A percentile compares a stretch with the other conserved stretches of the same genome.
Conservation (phyloP, 2,113 vertebrate species). For the human region DNA sequence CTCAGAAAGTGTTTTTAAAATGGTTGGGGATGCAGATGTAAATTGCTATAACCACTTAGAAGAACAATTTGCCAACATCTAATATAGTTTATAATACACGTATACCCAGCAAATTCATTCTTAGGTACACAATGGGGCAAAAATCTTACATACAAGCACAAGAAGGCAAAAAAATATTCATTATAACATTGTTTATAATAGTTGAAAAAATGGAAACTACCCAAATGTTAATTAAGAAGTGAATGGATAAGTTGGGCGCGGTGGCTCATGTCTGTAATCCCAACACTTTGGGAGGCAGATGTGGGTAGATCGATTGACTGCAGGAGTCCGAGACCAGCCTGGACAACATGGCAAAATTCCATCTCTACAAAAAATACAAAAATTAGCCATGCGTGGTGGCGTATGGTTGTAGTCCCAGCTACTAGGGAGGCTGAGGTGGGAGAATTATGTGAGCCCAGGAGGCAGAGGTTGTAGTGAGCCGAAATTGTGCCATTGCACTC, state of each 20-base stretch:
- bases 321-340: too few species aligned
- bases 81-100: not conserved
- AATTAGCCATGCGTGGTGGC: too few species aligned
- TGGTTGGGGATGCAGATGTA: not conserved
- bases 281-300: too few species aligned
- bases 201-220: not conserved
- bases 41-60: not conserved
- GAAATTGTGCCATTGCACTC: too few species aligned
- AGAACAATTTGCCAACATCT: slow-evolving; percentile 12
- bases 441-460: too few species aligned
- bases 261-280: too few species aligned
- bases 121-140: not conserved
- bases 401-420: too few species aligned
- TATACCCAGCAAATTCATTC: not conserved
- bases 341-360: too few species aligned
- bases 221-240: slow-evolving; percentile 27
- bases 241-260: not conserved
- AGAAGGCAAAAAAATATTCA: not conserved
- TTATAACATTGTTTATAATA: not conserved
- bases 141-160: not conserved
- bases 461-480: too few species aligned
- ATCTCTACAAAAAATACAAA: too few species aligned
- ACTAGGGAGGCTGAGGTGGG: too few species aligned
- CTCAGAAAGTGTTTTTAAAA: slow-evolving; percentile 28
- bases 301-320: too few species aligned